Evolutionary conservation across 2,113 vertebrate species (phyloP).

Genomic region (Antidorcas marsupialis): DNA sequence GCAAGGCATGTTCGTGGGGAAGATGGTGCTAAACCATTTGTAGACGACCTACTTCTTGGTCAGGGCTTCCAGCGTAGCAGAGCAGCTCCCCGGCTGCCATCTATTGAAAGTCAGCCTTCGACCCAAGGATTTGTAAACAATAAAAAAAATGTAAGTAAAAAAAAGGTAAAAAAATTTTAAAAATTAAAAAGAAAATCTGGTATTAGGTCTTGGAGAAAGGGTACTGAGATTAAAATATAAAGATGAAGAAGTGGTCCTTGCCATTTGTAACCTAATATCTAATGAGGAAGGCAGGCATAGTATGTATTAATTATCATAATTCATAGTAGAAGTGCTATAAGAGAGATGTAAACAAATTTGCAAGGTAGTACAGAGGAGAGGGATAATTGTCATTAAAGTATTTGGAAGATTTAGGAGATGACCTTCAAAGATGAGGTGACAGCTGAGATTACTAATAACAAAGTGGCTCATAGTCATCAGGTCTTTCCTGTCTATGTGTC

Average conservation of each 20-base stretch:
- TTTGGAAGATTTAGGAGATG: neutral
- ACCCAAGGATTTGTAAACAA: neutral
- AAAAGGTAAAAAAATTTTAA: accelerated
- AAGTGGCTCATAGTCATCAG: neutral
- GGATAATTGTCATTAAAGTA: neutral
- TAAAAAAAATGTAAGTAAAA: neutral
- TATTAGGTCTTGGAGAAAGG: neutral
- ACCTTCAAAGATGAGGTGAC: neutral
- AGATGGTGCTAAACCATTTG: neutral
- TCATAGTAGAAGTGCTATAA: neutral
- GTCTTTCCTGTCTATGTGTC: neutral
- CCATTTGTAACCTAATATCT: neutral
- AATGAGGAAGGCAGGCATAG: neutral
- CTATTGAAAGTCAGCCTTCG: neutral
- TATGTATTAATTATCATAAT: neutral
- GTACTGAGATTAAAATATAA: neutral
- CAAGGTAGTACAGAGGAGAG: neutral
- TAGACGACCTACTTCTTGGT: neutral
- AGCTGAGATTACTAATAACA: neutral
- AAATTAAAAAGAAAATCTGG: neutral
- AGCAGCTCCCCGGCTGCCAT: neutral
- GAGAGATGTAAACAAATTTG: neutral
- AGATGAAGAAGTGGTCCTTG: neutral
- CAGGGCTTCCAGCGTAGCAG: neutral
- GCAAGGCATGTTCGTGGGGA: neutral